Conservation (phyloP, 2,113 vertebrate species). For the Phrynosoma blainvillii region DNA sequence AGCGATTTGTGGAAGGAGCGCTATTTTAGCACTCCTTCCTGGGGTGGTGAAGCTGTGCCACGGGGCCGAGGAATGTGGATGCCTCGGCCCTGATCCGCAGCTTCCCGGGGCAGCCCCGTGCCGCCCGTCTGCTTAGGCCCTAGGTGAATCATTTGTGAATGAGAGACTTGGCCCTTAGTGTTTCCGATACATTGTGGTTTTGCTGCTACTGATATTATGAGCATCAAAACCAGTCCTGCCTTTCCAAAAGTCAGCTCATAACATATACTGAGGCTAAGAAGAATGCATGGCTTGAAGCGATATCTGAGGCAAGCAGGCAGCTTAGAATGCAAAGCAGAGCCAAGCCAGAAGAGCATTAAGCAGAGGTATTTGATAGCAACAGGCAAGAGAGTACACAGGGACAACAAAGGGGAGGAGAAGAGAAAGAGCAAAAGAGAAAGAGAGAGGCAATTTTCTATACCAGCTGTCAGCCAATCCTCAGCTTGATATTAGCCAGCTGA, state of each 20-base stretch:
- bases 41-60: no score
- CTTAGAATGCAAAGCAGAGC: not conserved
- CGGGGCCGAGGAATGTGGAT: no score
- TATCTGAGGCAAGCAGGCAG: conserved; percentile 16
- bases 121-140: no score
- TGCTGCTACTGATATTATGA: not conserved
- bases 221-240: not conserved
- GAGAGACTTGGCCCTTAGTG: not conserved
- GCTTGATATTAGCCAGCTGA: not conserved
- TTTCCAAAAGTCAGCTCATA: not conserved
- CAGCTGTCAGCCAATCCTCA: not conserved
- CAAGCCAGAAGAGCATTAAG: not conserved
- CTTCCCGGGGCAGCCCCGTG: no score
- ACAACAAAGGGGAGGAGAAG: not conserved
- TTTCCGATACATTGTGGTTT: not conserved
- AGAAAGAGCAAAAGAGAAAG: not conserved
- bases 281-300: not conserved
- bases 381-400: not conserved
- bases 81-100: no score
- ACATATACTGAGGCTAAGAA: not conserved
- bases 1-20: no score
- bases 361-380: not conserved
- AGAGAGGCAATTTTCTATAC: not conserved
- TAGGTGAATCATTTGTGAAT: not conserved
- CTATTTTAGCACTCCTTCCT: no score